Base-by-base conservation (phyloP, 2,797 vertebrate species). In the Otolemur crassicaudatus region DNA sequence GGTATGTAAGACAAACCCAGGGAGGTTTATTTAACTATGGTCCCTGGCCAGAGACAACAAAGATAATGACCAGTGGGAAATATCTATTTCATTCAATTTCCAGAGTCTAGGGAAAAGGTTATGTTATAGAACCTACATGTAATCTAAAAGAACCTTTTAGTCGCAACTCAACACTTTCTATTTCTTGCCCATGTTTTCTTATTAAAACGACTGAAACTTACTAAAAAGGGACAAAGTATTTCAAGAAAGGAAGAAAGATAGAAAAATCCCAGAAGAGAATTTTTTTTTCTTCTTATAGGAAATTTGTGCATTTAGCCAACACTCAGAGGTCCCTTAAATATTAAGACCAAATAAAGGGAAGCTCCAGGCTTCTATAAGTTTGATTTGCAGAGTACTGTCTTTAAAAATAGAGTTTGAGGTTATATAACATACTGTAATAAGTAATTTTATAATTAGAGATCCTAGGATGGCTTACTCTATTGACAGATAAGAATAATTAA, bases 41-140 rank as follows among this genome's bases (percentile, higher is more conserved):
- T 96, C 95, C 92, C 43, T 73, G 96, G 90, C 73, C 81, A 97
- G 95, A 95, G 91, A 95, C 40, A 96, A 96, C 93, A 98, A 86
- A 97, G 73, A 96, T 98, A 95, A 96, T 90, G 81, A 73, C 56
- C 60, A 63, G 2, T 93, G 95, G 94, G 96, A 97, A 97, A 79
- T 87, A 60, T 34, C 29, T 95, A 70, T 95, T 98, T 77, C 88
- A 95, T 80, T 96, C 20, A 80, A 96, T 49, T 85, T 56, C 79
- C 29, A 96, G 72, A 94, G 27, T 95, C 60, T 96, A 65, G 94
- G 73, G 93, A 96, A 95, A 97, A 88, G 96, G 58, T 80, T 3
- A 63, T 91, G 58, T 87, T 96, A 34, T 46, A 96, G 81, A 88
- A 94, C 17, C 19, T 80, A 56, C 6, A 69, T 13, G 31, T 84